Percentiles rank a stretch among this genome's conserved stretches.
phyloP scores from a whole-genome alignment of 2,888 invertebrate genomes.

The Acheta domesticus region DNA sequence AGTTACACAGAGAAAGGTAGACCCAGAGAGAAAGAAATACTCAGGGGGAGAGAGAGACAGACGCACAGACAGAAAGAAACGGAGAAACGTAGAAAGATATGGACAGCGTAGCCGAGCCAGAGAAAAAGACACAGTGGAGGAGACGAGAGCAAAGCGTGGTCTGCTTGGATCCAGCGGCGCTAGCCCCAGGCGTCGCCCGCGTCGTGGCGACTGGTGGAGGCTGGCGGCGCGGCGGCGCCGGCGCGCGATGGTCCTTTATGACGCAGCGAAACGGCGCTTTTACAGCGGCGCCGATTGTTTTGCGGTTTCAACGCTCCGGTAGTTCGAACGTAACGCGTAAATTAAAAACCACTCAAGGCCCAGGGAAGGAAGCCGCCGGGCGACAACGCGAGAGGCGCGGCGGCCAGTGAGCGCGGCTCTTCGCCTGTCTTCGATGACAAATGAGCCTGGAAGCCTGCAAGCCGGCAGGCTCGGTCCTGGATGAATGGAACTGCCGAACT shows the following conservation, averaged over 20 bases:
- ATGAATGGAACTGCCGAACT: no score
- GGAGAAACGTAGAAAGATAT: neutral
- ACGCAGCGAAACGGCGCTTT: neutral
- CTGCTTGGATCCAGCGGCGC: neutral
- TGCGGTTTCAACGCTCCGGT: slow-evolving; percentile 11
- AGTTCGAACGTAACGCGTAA: slow-evolving; percentile 3
- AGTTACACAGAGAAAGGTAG: slow-evolving; percentile 36
- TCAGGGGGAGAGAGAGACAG: neutral
- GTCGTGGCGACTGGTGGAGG: neutral
- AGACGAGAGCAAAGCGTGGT: neutral
- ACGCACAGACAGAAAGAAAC: neutral
- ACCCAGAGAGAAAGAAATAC: slow-evolving; percentile 26
- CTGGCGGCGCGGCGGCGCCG: neutral
- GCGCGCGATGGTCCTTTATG: neutral
- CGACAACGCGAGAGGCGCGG: no score
- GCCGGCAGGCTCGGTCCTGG: no score
- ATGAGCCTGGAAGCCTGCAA: no score
- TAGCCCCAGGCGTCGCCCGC: neutral
- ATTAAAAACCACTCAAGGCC: neutral
- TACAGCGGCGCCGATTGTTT: neutral
- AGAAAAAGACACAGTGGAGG: slow-evolving; percentile 48
- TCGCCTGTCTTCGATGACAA: no score
- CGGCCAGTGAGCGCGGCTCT: no score
- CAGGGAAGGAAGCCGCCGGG: neutral
- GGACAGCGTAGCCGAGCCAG: neutral